Evolutionary conservation across 2,113 vertebrate species (phyloP), one percentile per base, ranked within the genome.

Genomic region (Microcebus griseorufus): DNA sequence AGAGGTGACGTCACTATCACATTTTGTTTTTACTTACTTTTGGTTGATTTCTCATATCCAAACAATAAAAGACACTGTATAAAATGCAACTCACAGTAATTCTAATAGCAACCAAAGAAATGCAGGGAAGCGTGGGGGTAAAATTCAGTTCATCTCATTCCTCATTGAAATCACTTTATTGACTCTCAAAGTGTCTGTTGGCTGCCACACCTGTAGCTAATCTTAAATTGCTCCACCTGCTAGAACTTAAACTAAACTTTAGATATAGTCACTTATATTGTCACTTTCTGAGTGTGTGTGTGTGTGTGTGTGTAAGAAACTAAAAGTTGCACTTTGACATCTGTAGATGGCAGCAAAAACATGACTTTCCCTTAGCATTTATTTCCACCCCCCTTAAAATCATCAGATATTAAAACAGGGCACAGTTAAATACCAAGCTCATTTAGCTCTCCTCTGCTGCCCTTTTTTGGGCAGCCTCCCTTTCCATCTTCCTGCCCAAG

Each of bases 281-380:
- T 88, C 45, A 93, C 34, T 62, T 8, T 93, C 75, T 75, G 73
- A 67, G 13, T 27, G 16, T 4, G 53, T 73, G 32, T 12, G 23
- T 73, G 32, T 12, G 23, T 79, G 69, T 39, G 9, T 60, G 84
- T 96, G 90, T 91, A 97, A 96, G 42, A 86, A 92, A 86, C 42
- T 85, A 55, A 98, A 96, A 95, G 97, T 97, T 98, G 96, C 97
- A 96, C 95, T 97, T 92, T 89, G 95, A 98, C 97, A 98, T 97
- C 98, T 98, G 97, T 96, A 98, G 79, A 93, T 96, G 94, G 97
- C 96, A 98, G 98, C 96, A 98, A 79, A 97, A 97, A 98, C 95
- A 98, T 96, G 94, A 96, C 93, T 98, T 98, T 96, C 42, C 55
- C 27, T 88, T 67, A 58, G 53, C 67, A 81, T 90, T 87, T 65